A percentile compares a stretch with the other conserved stretches of the same genome.
Evolutionary conservation across 2,888 invertebrate species (phyloP).

Genomic region (Torymus auratus): DNA sequence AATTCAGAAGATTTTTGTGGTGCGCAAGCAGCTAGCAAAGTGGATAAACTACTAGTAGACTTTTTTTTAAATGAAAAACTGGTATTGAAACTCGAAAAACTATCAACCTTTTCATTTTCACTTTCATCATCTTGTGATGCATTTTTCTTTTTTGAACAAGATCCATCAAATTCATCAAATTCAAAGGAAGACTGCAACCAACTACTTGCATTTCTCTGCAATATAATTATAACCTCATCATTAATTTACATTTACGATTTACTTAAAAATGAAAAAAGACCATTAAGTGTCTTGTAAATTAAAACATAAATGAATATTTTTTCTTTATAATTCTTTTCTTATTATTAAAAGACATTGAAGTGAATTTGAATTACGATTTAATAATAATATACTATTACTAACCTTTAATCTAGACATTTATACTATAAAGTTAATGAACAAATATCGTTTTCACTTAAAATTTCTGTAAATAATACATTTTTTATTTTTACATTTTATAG

Average conservation of each 20-base stretch:
- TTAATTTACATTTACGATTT: neutral
- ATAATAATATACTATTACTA: slow-evolving; percentile 5
- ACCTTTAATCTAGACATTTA: slow-evolving; percentile 52
- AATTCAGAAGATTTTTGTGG: slow-evolving; percentile 68
- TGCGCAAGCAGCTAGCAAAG: slow-evolving; percentile 67
- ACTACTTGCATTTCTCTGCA: slow-evolving; percentile 54
- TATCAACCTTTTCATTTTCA: neutral
- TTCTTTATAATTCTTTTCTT: neutral
- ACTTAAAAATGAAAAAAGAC: neutral
- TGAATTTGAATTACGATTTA: neutral
- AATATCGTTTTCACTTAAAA: neutral
- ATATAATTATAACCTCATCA: slow-evolving; percentile 27
- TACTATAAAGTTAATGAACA: neutral
- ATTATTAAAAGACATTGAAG: neutral
- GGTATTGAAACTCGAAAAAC: neutral
- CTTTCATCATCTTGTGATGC: neutral
- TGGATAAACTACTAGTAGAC: slow-evolving; percentile 62
- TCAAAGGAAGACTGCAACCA: slow-evolving; percentile 66
- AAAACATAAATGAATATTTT: neutral
- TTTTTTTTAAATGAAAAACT: slow-evolving; percentile 55
- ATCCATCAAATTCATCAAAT: slow-evolving; percentile 44
- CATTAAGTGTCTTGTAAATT: neutral
- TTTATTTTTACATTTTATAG: slow-evolving; percentile 7
- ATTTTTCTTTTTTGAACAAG: slow-evolving; percentile 36
- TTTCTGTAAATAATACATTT: neutral